Conservation (phyloP, 1,140 invertebrate genomes). For the Trachymyrmex cornetzi region DNA sequence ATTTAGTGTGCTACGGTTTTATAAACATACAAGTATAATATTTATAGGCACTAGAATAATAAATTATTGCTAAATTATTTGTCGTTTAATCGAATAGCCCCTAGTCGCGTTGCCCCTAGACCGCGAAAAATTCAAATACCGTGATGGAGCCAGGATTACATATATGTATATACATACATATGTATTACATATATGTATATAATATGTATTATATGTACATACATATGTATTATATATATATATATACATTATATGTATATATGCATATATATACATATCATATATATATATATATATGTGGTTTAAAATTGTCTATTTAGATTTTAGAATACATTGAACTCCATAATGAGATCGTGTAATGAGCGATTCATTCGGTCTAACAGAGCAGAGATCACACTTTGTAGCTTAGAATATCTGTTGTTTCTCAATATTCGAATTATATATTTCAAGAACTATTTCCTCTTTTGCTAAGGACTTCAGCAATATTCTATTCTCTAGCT, state of each 20-base stretch:
- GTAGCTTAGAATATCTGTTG: not conserved
- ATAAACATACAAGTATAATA: slow-evolving; percentile 64
- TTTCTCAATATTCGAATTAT: not conserved
- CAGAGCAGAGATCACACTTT: slow-evolving; percentile 11
- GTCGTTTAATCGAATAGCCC: slow-evolving; percentile 14
- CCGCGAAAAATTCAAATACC: slow-evolving; percentile 21
- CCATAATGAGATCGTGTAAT: slow-evolving; percentile 24
- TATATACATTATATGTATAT: not conserved
- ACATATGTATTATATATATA: not conserved
- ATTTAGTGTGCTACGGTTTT: slow-evolving; percentile 39
- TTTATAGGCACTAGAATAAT: slow-evolving; percentile 68
- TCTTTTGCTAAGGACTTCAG: slow-evolving; percentile 24
- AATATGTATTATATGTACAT: not conserved
- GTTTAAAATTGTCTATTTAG: slow-evolving; percentile 14
- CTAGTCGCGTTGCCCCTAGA: slow-evolving; percentile 3
- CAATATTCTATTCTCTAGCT: slow-evolving; percentile 20
- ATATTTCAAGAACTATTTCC: slow-evolving; percentile 18
- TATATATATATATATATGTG: slow-evolving; percentile 6
- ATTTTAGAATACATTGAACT: slow-evolving; percentile 6
- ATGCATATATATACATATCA: not conserved
- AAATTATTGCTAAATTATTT: slow-evolving; percentile 71
- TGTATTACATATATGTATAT: not conserved
- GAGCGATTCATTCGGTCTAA: slow-evolving; percentile 24
- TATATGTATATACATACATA: not conserved
- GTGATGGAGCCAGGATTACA: not conserved